A percentile compares a stretch with the other conserved stretches of the same genome.
Conservation (phyloP, 92 coral and sea anemone species). For the Epizoanthus scotinus region DNA sequence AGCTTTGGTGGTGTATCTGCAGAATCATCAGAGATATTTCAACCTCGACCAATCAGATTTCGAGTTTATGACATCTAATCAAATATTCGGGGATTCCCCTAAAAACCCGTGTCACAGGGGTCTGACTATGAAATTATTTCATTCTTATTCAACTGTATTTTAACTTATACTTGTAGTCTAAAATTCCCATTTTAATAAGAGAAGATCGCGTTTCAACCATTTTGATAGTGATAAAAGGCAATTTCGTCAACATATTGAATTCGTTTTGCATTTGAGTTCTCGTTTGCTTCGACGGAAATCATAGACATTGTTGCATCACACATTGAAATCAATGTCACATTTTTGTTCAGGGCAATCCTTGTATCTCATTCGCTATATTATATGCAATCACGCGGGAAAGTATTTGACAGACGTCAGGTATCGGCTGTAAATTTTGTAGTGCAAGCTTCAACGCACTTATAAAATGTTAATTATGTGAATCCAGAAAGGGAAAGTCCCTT, state of each 20-base stretch:
- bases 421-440: not conserved
- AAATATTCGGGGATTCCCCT: conserved; percentile 5
- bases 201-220: not conserved
- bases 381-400: too few relatives aligned
- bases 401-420: not conserved
- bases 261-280: not conserved
- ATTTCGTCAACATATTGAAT: not conserved
- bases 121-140: not conserved
- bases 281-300: too few relatives aligned
- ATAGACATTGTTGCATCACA: too few relatives aligned
- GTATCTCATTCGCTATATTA: too few relatives aligned
- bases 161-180: not conserved
- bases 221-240: too few relatives aligned
- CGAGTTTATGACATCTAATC: not conserved
- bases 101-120: not conserved
- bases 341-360: too few relatives aligned
- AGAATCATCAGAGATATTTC: not conserved
- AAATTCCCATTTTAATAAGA: not conserved
- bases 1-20: not conserved
- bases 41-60: conserved; percentile 2
- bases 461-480: not conserved
- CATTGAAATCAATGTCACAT: too few relatives aligned
- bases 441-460: too few relatives aligned
- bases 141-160: not conserved
- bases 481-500: conserved; percentile 13